These are phyloP conservation scores for Anthonomus grandis DNA, from an alignment of 1,140 invertebrate genomes.

Conservation along the genomic window DNA sequence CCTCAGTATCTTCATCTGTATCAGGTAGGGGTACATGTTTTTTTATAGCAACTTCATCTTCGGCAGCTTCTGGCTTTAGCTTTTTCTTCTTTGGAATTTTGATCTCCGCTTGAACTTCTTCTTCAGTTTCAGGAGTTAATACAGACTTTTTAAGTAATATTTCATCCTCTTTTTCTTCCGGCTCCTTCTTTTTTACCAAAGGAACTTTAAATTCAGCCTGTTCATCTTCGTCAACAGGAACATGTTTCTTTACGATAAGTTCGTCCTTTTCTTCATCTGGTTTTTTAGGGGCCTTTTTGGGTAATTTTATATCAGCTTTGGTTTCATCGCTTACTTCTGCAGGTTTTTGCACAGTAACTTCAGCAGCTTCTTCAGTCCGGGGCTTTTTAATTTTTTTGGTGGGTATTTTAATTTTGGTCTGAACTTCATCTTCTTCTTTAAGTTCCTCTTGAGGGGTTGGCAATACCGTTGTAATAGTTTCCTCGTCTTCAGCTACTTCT, in stretches of 20 bases:
- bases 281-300: slow-evolving; percentile 8
- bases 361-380: too few relatives aligned
- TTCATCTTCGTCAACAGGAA: slow-evolving; percentile 32
- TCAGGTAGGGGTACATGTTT: slow-evolving; percentile 47
- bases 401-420: too few relatives aligned
- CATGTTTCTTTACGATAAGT: slow-evolving; percentile 24
- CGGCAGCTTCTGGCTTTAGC: slow-evolving; percentile 33
- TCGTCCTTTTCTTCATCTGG: slow-evolving; percentile 23
- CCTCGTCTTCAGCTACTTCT: slow-evolving; percentile 17
- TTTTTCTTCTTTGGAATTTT: slow-evolving; percentile 34
- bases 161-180: slow-evolving; percentile 23
- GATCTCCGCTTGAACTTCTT: slow-evolving; percentile 12
- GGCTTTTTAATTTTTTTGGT: too few relatives aligned
- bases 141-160: slow-evolving; percentile 10
- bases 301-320: slow-evolving; percentile 11
- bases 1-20: too few relatives aligned
- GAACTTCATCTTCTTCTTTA: slow-evolving; percentile 11
- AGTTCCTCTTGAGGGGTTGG: slow-evolving; percentile 25
- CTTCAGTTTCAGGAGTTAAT: too few relatives aligned
- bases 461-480: slow-evolving; percentile 38
- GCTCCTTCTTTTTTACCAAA: slow-evolving; percentile 36
- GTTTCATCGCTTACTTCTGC: slow-evolving; percentile 40
- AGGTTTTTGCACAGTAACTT: slow-evolving; percentile 31
- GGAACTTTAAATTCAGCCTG: too few relatives aligned
- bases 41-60: slow-evolving; percentile 41